These are phyloP conservation scores for Oscheius onirici DNA, from an alignment of 2,888 invertebrate species.

Conservation along the genomic window DNA sequence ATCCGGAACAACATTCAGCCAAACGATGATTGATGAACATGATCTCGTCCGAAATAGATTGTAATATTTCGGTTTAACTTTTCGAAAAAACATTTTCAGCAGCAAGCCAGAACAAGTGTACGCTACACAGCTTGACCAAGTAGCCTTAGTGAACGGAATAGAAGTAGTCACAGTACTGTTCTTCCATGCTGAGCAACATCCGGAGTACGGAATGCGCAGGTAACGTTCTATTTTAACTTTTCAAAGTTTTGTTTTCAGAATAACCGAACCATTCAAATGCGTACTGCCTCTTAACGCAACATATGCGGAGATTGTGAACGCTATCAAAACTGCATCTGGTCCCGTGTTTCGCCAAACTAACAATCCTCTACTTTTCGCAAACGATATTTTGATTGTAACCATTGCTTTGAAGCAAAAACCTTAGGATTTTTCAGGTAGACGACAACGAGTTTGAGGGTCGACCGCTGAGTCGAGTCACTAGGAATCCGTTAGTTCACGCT, in stretches of 20 bases:
- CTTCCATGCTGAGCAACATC: conserved; percentile 4
- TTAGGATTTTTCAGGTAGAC: neutral
- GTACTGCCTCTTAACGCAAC: conserved; percentile 4
- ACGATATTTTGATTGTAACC: conserved; percentile 2
- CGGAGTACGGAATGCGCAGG: neutral
- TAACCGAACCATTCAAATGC: conserved; percentile 23
- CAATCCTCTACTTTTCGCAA: neutral
- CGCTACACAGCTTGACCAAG: conserved; percentile 13
- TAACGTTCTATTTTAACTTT: neutral
- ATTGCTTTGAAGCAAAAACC: neutral
- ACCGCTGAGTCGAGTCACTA: neutral
- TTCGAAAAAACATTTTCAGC: neutral
- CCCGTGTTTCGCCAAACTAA: neutral
- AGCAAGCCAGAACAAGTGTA: conserved; percentile 3
- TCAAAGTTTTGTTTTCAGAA: conserved; percentile 9
- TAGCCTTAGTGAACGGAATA: neutral
- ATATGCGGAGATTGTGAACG: conserved; percentile 4
- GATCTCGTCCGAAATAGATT: conserved; percentile 13
- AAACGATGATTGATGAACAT: conserved; percentile 2
- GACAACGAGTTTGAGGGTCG: conserved; percentile 15
- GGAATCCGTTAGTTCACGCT: neutral
- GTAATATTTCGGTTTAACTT: neutral
- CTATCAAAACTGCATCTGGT: neutral
- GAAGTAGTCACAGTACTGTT: conserved; percentile 24
- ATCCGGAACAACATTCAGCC: neutral